Evolutionary conservation across 2,113 vertebrate genomes (phyloP), one percentile per base, ranked within the genome.

Genomic region (Corvus moneduloides): DNA sequence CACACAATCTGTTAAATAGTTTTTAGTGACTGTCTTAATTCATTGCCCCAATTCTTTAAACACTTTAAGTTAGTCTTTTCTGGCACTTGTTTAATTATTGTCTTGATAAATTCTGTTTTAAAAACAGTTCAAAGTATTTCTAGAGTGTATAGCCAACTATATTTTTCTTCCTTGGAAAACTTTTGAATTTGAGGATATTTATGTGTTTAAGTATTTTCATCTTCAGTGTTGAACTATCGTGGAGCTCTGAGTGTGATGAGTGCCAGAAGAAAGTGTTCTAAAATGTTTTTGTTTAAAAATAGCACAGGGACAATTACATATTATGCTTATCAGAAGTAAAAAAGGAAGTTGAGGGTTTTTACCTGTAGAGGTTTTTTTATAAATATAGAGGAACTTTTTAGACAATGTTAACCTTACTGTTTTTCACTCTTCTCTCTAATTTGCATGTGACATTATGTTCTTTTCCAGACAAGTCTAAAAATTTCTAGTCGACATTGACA

Each of bases 301-400:
- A 78, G 8, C 61, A 80, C 51, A 87, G n/a, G 71, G n/a, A 63
- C 8, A 72, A 72, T 62, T 83, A 41, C 19, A 21, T 78, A 39
- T 55, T 23, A 23, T 64, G 58, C 9, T 97, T 78, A 84, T 94
- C 83, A 95, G 46, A 96, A 96, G 44, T 52, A 72, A 85, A 90
- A 37, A 91, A 84, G 13, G 28, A 93, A 92, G 35, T 77, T 62
- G 10, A 8, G 16, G 1, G 6, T 73, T 96, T 97, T 88, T 64
- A 59, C 61, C 27, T 39, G 55, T 52, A 49, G 58, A 58, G 24
- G 69, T 69, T 93, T 73, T 73, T 62, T 17, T n/a, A 69, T 20
- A 95, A 95, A 84, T 58, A 81, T 74, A 83, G 43, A 18, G 13
- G 24, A 84, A 43, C 5, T 32, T 94, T 67, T 58, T 55, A 84